Evolutionary conservation across 2,797 vertebrate genomes (phyloP), one percentile per base, ranked within the genome.

Genomic region (Sebastes variabilis): DNA sequence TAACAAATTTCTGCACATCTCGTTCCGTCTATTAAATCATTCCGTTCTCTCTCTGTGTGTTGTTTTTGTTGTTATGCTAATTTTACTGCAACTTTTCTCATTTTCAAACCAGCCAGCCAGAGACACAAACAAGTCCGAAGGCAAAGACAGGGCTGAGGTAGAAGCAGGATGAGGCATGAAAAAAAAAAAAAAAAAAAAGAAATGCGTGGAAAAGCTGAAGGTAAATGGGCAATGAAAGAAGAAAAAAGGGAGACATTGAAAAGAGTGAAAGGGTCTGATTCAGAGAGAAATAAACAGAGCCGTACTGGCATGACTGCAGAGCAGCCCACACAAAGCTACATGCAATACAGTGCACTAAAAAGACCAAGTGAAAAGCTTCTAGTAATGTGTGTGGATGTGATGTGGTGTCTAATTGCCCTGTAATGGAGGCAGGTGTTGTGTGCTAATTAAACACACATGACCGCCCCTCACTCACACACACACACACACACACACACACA

Each of bases 341-440:
- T 6, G 36, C 58, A 46, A 27, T 22, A 81, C 54, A 64, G 30
- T n/a, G 25, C 22, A 8, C 34, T 66, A 2, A 54, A 38, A 52
- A 75, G 64, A 61, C 36, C 64, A 32, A 67, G 61, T 46, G 29
- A 56, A 66, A 78, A 52, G 69, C 77, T 61, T 20, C 12, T 55
- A 49, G 36, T 49, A 62, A 75, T 69, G 71, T 74, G 79, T 68
- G 78, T 73, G 72, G 66, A 80, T 87, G 83, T 85, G 86, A 89
- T 81, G 83, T 71, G 72, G 67, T 71, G 71, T 75, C 81, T 91
- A 91, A 88, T 80, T 79, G 72, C 77, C 65, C 75, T 64, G 74
- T 79, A 87, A 89, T 83, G 88, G 71, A 87, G 75, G 84, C 87
- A 88, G 90, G 80, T 86, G 84, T 67, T 89, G 71, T 72, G 81